Evolutionary conservation across 2,888 invertebrate genomes (phyloP).

Genomic region (Poecilus cupreus): DNA sequence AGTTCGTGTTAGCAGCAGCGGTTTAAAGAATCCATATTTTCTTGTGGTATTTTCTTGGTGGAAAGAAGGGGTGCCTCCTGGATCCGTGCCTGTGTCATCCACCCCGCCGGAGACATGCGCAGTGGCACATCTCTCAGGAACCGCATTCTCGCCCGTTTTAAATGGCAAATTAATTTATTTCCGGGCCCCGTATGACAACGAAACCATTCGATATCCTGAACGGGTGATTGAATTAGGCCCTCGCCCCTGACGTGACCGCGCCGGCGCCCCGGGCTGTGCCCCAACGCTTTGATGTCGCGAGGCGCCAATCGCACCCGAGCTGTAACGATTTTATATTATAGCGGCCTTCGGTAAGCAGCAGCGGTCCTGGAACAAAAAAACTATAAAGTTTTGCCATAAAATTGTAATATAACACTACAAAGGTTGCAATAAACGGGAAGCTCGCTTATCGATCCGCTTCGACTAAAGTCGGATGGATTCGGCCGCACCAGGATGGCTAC

Average conservation of each 20-base stretch:
- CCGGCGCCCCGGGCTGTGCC: too few relatives aligned
- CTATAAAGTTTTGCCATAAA: slow-evolving; percentile 69
- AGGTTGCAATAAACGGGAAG: slow-evolving; percentile 62
- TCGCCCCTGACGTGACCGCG: background rate
- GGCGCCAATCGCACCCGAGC: too few relatives aligned
- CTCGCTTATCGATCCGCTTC: slow-evolving; percentile 54
- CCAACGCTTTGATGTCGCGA: background rate
- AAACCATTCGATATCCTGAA: background rate
- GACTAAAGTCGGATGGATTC: slow-evolving; percentile 61
- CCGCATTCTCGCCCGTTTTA: background rate
- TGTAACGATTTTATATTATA: slow-evolving; percentile 66
- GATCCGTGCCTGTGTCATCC: too few relatives aligned
- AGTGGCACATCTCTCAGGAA: too few relatives aligned
- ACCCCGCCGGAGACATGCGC: too few relatives aligned
- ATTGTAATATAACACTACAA: slow-evolving; percentile 68
- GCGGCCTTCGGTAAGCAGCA: slow-evolving; percentile 52
- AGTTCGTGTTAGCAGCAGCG: too few relatives aligned
- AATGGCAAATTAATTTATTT: background rate
- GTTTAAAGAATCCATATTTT: too few relatives aligned
- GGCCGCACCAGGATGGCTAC: slow-evolving; percentile 57
- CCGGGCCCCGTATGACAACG: background rate
- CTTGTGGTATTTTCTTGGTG: too few relatives aligned
- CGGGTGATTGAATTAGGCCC: background rate
- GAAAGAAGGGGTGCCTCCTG: too few relatives aligned
- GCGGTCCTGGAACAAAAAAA: slow-evolving; percentile 63